Evolutionary conservation across 2,888 invertebrate genomes (phyloP), one percentile per base, ranked within the genome.

Genomic region (Meloe dianella): DNA sequence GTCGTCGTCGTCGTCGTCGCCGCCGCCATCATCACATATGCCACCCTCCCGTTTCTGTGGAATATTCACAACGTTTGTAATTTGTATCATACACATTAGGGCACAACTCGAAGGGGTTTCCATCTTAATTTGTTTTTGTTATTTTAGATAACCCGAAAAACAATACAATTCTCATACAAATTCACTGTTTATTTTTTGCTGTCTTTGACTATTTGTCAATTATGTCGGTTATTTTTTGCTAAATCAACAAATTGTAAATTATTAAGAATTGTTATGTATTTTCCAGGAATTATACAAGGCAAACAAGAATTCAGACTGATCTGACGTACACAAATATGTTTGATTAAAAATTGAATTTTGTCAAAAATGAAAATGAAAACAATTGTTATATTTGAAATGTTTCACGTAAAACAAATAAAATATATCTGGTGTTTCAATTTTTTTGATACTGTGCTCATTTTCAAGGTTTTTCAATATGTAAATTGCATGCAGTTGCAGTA

Each of bases 181-280:
- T 54, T 14, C 27, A 6, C 6, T 54, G 8, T 54, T 51, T 51
- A 51, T 51, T 51, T 54, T 51, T 27, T 27, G 27, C 54, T 14
- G 12, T 5, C 24, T 54, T 14, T 12, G 54, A 54, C 7, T 54
- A 1, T 14, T 1, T 47, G 0, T 47, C 10, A 6, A 9, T 47
- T 51, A 20, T 22, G 22, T 12, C 17, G 17, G n/a, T 3, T 41
- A 35, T 22, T 51, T n/a, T 54, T 54, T 10, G 24, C n/a, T 27
- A 27, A 27, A 27, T 54, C 54, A 54, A 54, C 54, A 54, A 54
- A 54, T 54, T 27, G 22, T 54, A 54, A 27, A 54, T 54, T 54
- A 54, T 54, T 54, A n/a, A 54, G 54, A 54, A 54, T 54, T 27
- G 54, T 54, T 54, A n/a, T 54, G 54, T 27, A 27, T 54, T 54